Evolutionary conservation across 2,888 invertebrate species (phyloP).

Genomic region (Epirrhoe tristata): DNA sequence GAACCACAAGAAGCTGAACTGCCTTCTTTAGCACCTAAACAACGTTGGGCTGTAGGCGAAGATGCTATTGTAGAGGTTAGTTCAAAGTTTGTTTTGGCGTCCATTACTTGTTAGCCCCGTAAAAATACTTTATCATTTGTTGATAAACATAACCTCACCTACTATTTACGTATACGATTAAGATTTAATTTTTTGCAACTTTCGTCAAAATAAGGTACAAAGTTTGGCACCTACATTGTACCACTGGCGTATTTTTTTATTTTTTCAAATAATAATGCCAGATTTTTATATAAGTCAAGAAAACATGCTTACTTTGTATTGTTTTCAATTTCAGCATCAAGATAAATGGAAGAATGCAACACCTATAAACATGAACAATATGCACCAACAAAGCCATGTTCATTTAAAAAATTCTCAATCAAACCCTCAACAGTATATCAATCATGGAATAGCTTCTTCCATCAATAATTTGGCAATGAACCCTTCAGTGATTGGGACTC

Average conservation of each 20-base stretch:
- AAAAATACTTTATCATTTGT: slow-evolving; percentile 39
- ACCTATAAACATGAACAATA: slow-evolving; percentile 84
- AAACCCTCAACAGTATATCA: slow-evolving; percentile 82
- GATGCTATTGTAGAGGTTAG: slow-evolving; percentile 94
- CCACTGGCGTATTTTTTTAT: too few species aligned
- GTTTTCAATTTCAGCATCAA: slow-evolving; percentile 87
- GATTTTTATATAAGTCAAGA: not conserved
- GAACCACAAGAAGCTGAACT: slow-evolving; percentile 93
- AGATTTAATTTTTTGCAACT: not conserved
- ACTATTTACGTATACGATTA: slow-evolving; percentile 14
- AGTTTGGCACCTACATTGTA: too few species aligned
- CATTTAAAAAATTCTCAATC: slow-evolving; percentile 81
- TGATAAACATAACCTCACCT: slow-evolving; percentile 53
- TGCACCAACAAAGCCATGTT: slow-evolving; percentile 84
- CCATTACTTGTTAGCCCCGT: slow-evolving; percentile 5
- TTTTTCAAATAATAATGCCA: too few species aligned
- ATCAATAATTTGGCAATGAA: slow-evolving; percentile 80
- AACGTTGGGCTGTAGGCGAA: slow-evolving; percentile 95
- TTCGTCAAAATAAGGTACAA: not conserved
- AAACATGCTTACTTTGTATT: not conserved
- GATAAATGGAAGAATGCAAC: slow-evolving; percentile 94
- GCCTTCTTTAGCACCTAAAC: slow-evolving; percentile 89
- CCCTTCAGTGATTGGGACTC: slow-evolving; percentile 79
- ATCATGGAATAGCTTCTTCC: slow-evolving; percentile 79
- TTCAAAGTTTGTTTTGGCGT: slow-evolving; percentile 49